Conservation (phyloP, 2,113 vertebrate genomes). For the Zosterops japonicus region DNA sequence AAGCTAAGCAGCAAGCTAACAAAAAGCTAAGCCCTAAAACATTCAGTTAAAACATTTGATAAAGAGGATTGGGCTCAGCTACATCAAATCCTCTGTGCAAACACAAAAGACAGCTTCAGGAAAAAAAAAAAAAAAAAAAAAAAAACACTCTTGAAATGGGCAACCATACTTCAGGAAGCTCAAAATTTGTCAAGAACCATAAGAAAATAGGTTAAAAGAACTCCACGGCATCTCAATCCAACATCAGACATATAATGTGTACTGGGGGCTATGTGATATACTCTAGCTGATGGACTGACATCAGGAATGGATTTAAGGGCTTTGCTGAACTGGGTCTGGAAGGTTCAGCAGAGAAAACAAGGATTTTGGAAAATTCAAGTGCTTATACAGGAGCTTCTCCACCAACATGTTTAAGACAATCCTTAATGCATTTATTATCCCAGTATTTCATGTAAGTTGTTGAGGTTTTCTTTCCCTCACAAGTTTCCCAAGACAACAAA, state of each 20-base stretch:
- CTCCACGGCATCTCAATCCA: background rate
- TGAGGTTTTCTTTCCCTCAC: too few relatives aligned
- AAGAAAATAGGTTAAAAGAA: background rate
- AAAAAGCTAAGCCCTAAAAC: background rate
- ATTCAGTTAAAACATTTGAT: background rate
- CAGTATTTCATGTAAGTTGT: background rate
- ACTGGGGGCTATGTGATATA: background rate
- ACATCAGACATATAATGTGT: background rate
- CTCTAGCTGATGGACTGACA: background rate
- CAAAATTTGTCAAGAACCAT: background rate
- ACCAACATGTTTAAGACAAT: background rate
- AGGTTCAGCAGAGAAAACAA: background rate
- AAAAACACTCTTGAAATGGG: background rate
- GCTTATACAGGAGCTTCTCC: background rate
- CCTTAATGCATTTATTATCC: background rate
- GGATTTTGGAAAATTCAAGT: background rate
- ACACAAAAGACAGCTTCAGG: background rate
- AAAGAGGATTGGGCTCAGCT: constrained; percentile 18
- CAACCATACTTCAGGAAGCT: background rate
- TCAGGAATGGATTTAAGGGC: background rate
- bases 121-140: background rate
- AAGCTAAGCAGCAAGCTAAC: background rate
- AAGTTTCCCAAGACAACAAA: background rate
- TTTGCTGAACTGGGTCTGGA: background rate
- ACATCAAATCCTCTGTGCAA: constrained; percentile 3